Conservation (phyloP, 2,888 invertebrate species). For the Taphrorychus bicolor region DNA sequence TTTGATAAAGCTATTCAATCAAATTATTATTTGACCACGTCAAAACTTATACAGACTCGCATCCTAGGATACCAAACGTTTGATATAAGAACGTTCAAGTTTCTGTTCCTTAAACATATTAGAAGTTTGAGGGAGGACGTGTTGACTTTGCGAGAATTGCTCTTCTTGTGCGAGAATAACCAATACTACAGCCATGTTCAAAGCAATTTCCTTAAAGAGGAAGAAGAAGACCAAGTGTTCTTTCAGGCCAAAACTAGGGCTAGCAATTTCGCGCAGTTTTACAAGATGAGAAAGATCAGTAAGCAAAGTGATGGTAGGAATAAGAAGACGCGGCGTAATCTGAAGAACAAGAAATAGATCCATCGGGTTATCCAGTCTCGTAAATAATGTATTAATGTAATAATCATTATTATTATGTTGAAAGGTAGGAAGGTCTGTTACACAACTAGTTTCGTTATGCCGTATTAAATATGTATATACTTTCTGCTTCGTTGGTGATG, state of each 20-base stretch:
- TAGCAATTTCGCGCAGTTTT: constrained; percentile 24
- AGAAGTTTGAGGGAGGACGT: constrained; percentile 25
- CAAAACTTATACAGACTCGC: constrained; percentile 18
- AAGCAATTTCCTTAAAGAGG: not conserved
- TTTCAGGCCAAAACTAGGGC: constrained; percentile 22
- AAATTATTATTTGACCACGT: not conserved
- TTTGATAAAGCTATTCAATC: constrained; percentile 19
- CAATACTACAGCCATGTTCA: not conserved
- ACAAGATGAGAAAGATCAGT: constrained; percentile 23
- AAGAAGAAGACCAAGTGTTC: constrained; percentile 11
- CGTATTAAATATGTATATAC: constrained; percentile 19
- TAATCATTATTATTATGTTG: no score
- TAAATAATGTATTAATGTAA: not conserved
- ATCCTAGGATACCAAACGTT: no score
- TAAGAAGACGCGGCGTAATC: not conserved
- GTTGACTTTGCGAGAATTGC: constrained; percentile 10
- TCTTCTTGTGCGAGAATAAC: constrained; percentile 4
- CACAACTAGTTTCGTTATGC: constrained; percentile 24
- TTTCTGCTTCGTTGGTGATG: constrained; percentile 16
- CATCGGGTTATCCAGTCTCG: no score
- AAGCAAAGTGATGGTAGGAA: not conserved
- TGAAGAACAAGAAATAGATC: no score
- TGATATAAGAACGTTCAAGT: constrained; percentile 13
- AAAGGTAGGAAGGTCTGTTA: not conserved
- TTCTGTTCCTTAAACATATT: constrained; percentile 8